Evolutionary conservation across 2,113 vertebrate genomes (phyloP), one percentile per base, ranked within the genome.

Genomic region (Macaca mulatta): DNA sequence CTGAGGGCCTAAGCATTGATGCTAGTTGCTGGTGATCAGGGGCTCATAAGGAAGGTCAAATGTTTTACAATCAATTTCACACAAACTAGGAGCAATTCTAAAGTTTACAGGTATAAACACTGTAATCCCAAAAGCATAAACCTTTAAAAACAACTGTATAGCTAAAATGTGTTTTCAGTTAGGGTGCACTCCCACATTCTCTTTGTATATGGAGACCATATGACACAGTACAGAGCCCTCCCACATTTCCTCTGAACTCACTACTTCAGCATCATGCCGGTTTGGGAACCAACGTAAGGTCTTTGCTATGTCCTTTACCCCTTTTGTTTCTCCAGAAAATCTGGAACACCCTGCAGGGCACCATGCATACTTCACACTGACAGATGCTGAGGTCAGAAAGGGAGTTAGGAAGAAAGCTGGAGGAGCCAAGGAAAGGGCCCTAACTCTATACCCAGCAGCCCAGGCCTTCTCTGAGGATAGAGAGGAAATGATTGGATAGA

Each of bases 41-140:
- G 45, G 35, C 27, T 74, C 13, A 57, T 48, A 40, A 92, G 52
- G 27, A 93, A 95, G 80, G 30, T 64, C 67, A 96, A 87, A 75
- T 10, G 9, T 88, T 96, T 94, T 94, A 38, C 79, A 95, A 94
- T 91, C 38, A 59, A 13, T 90, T 86, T 80, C 83, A 93, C 83
- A 93, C 87, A 93, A 96, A 96, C 70, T 27, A 83, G 40, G 90
- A 93, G 45, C 27, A 74, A 82, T 79, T 79, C 85, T 38, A 64
- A 95, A 61, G 10, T 61, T 88, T 79, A 5, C 48, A 93, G 61
- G n/a, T 72, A 87, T 52, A 94, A 95, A 95, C 81, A 80, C 16
- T 43, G 40, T 18, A 88, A 72, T 35, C 67, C 45, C 81, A 38
- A 50, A 75, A 79, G 50, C 25, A 70, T 38, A 89, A 92, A 38